Evolutionary conservation across 2,113 vertebrate species (phyloP), one percentile per base, ranked within the genome.

Genomic region (Alexandromys fortis): DNA sequence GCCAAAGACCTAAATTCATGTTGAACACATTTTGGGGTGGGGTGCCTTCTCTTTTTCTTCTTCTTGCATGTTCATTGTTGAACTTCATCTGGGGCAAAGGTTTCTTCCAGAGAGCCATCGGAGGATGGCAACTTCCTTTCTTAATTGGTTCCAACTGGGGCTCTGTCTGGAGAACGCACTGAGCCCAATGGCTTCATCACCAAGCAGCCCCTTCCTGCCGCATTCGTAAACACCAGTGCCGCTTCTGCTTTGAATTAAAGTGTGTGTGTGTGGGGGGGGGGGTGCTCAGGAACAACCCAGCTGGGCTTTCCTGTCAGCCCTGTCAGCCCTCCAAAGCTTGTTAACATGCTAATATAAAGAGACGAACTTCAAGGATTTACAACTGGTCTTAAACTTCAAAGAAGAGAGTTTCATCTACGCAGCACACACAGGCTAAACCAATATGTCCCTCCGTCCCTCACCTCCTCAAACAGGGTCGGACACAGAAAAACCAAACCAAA

Each of bases 341-440:
- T 98, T 99, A 99, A 99, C 98, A 99, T 98, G 97, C 98, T 98
- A 98, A 98, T 99, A 98, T 98, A 98, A 99, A 98, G 99, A 98
- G 98, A 97, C 70, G 97, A 96, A 98, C 98, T 98, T 99, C 98
- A 98, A 99, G 98, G 98, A 98, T 99, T 98, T 99, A 99, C 98
- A 98, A 98, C 98, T 98, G 98, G 98, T 98, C 97, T 98, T 98
- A 98, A 98, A 99, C 98, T 98, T 99, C 98, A 99, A 99, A 99
- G 98, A 97, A 94, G 47, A 58, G 89, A 97, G 97, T 95, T 96
- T 42, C 96, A 90, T 98, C 96, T 96, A 95, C 95, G 96, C 96
- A 83, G 79, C 92, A 75, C 92, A 93, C 55, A 86, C 94, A 21
- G 58, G 67, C 96, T 89, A 47, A 88, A 73, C 76, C 94, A 86